Conservation (phyloP, 2,888 invertebrate genomes). For the Urechis unicinctus region DNA sequence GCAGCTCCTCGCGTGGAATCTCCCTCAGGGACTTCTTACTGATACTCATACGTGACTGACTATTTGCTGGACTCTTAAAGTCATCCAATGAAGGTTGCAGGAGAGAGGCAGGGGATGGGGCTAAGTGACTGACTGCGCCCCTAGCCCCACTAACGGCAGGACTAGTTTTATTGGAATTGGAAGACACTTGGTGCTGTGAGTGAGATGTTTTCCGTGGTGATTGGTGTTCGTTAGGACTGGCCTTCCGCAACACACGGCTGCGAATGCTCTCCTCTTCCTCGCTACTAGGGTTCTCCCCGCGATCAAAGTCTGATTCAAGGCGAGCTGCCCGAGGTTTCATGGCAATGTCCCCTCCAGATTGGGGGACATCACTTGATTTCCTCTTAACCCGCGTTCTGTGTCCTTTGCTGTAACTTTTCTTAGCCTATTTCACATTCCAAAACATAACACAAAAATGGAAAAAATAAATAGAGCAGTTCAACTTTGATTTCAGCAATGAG, state of each 20-base stretch:
- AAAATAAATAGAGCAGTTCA: too few species aligned
- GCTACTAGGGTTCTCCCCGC: slow-evolving; percentile 5
- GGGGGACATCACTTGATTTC: not conserved
- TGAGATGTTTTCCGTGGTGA: not conserved
- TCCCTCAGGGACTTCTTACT: slow-evolving; percentile 38
- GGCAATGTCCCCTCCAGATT: not conserved
- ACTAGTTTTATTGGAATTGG: not conserved
- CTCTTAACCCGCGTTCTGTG: not conserved
- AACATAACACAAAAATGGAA: not conserved
- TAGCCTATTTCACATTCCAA: not conserved
- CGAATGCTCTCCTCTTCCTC: slow-evolving; percentile 11
- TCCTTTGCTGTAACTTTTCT: not conserved
- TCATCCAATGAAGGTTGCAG: not conserved
- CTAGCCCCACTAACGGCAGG: not conserved
- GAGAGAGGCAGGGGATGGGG: too few species aligned
- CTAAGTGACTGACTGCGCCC: too few species aligned
- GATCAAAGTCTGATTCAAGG: slow-evolving; percentile 1
- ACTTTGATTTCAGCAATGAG: too few species aligned
- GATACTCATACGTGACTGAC: slow-evolving; percentile 19
- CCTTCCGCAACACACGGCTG: slow-evolving; percentile 3
- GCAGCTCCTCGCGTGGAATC: slow-evolving; percentile 30
- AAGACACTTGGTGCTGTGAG: not conserved
- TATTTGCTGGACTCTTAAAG: slow-evolving; percentile 6
- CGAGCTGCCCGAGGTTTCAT: not conserved
- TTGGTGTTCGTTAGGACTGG: not conserved